Evolutionary conservation across 2,113 vertebrate genomes (phyloP), one percentile per base, ranked within the genome.

Genomic region (Ictalurus furcatus): DNA sequence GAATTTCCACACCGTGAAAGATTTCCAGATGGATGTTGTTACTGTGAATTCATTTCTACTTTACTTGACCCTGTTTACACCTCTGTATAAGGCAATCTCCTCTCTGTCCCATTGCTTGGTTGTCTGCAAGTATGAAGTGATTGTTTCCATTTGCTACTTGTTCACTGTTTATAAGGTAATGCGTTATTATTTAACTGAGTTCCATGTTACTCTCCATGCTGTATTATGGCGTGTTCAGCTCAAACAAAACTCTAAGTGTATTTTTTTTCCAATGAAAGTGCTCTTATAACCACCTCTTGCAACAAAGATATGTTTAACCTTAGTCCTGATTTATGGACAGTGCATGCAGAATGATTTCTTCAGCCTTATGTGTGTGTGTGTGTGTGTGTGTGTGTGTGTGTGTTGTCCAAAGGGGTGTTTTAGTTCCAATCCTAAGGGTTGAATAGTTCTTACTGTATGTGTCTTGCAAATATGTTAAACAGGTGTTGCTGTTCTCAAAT

Each of bases 401-500:
- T 34, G 14, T 84, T 34, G 71, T 58, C 58, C 44, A n/a, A 34
- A 56, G 84, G 90, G 84, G 52, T 88, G 52, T 88, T 84, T 81
- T 58, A 86, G 78, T 74, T 88, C 44, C 87, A 88, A 90, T 87
- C 90, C 87, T 85, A 90, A 87, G 90, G 89, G 85, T 91, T 90
- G 90, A 88, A 21, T 58, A 40, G 59, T 84, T 76, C 76, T 87
- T 40, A n/a, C n/a, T n/a, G n/a, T n/a, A 40, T 89, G 58, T 90
- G 69, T 76, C 48, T 14, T 71, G 86, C 48, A 73, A 79, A 65
- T 63, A 58, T 69, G 40, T 87, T 84, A 85, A 59, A 61, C 74
- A 23, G 9, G 19, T 63, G 30, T 73, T 65, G 23, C 61, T 83
- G 69, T 54, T 85, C 76, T 88, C 30, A 88, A 59, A 48, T 52